A percentile compares a stretch with the other conserved stretches of the same genome.
Evolutionary conservation across 2,113 vertebrate species (phyloP).

Genomic region (Hucho hucho): DNA sequence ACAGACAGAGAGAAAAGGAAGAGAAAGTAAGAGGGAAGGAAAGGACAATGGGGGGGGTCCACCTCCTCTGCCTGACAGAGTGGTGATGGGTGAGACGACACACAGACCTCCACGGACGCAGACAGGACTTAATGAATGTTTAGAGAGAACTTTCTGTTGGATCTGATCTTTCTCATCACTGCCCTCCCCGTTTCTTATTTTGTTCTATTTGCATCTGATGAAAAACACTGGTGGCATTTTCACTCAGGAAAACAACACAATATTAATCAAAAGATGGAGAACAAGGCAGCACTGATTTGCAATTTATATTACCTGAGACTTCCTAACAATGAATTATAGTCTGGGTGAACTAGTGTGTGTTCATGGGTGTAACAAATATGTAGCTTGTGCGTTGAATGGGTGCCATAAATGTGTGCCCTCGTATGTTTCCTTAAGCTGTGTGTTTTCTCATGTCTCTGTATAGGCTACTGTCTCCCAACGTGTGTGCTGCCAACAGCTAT

Average conservation of each 20-base stretch:
- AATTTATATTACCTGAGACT: slow-evolving; percentile 76
- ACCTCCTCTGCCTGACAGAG: neutral
- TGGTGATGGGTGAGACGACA: slow-evolving; percentile 29
- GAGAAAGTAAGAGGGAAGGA: slow-evolving; percentile 13
- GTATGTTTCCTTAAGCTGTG: neutral
- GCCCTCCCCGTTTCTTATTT: slow-evolving; percentile 33
- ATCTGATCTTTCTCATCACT: slow-evolving; percentile 38
- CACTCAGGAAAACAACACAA: slow-evolving; percentile 72
- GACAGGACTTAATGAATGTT: slow-evolving; percentile 61
- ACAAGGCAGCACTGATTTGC: slow-evolving; percentile 67
- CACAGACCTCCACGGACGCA: slow-evolving; percentile 22
- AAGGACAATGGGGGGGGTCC: neutral
- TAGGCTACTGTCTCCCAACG: slow-evolving; percentile 22
- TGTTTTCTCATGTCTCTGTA: slow-evolving; percentile 25
- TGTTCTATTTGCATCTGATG: slow-evolving; percentile 62
- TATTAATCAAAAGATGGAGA: slow-evolving; percentile 71
- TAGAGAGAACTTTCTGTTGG: slow-evolving; percentile 27
- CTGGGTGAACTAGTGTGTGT: slow-evolving; percentile 34
- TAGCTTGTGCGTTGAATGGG: too few relatives aligned
- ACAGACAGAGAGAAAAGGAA: slow-evolving; percentile 15
- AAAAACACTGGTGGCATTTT: slow-evolving; percentile 74
- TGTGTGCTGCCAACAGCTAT: slow-evolving; percentile 39
- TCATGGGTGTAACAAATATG: neutral
- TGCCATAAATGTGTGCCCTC: neutral
- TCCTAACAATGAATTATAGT: slow-evolving; percentile 70